Percentiles rank a stretch among this genome's conserved stretches.
These are phyloP conservation scores for Parauchenoglanis punctatus DNA, from an alignment of 2,797 vertebrate species.

Conservation along the genomic window DNA sequence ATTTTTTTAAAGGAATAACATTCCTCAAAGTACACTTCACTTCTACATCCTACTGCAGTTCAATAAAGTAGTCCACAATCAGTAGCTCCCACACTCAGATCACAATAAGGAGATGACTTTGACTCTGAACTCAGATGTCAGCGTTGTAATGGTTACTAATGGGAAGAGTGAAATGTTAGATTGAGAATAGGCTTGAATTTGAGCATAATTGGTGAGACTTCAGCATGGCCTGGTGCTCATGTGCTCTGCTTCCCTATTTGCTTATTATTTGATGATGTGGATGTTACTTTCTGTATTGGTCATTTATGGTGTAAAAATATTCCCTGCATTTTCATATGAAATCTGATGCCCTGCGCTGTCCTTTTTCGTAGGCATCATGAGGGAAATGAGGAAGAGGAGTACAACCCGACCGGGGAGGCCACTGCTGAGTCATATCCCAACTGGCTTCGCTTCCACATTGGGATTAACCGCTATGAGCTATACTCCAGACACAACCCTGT, in stretches of 20 bases:
- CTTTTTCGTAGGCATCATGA: slow-evolving; percentile 81
- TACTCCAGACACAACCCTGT: slow-evolving; percentile 86
- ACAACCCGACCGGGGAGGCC: slow-evolving; percentile 81
- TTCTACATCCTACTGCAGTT: background rate
- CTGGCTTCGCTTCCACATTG: slow-evolving; percentile 96
- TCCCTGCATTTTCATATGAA: background rate
- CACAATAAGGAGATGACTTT: background rate
- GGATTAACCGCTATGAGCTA: slow-evolving; percentile 92
- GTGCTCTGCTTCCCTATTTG: background rate
- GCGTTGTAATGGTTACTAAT: background rate
- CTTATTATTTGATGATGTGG: background rate
- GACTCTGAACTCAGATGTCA: background rate
- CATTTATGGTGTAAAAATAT: background rate
- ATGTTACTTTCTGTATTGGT: background rate
- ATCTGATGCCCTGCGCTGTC: slow-evolving; percentile 38
- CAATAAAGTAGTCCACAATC: background rate
- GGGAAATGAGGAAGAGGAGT: slow-evolving; percentile 82
- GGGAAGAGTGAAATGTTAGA: background rate
- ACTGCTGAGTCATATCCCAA: slow-evolving; percentile 89
- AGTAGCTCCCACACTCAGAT: background rate
- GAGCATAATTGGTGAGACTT: background rate
- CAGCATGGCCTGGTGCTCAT: background rate
- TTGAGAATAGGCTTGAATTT: background rate
- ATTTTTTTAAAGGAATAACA: background rate
- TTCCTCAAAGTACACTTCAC: background rate